phyloP scores from a whole-genome alignment of 2,888 invertebrate species.

The Agrenia bidenticulata region DNA sequence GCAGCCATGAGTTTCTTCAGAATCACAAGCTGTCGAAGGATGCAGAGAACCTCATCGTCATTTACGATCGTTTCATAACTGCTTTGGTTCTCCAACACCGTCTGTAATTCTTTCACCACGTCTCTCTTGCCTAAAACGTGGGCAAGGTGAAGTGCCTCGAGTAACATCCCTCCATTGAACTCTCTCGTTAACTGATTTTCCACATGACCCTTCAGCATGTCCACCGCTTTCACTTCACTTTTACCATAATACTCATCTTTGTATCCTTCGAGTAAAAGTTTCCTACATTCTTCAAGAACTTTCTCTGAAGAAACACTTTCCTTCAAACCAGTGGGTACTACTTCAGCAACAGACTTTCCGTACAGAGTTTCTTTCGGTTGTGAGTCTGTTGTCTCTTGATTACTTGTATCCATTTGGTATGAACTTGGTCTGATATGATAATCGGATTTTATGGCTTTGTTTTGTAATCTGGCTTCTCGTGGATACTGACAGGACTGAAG shows the following conservation, averaged over 20 bases:
- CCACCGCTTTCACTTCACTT: conserved; percentile 23
- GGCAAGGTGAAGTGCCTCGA: conserved; percentile 27
- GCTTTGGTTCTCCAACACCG: conserved; percentile 28
- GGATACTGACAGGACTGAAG: no score
- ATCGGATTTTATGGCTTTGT: no score
- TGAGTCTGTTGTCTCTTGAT: no score
- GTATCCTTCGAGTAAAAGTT: conserved; percentile 17
- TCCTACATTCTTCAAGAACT: conserved; percentile 10
- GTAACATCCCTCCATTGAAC: conserved; percentile 14
- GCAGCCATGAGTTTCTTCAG: conserved; percentile 33
- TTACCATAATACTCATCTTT: conserved; percentile 20
- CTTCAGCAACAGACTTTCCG: no score
- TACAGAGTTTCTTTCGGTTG: no score
- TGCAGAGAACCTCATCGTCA: conserved; percentile 25
- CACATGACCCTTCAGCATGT: conserved; percentile 23
- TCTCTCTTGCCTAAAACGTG: conserved; percentile 31
- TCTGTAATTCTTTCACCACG: conserved; percentile 31
- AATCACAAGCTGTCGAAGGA: conserved; percentile 36
- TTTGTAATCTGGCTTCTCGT: no score
- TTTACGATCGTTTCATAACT: conserved; percentile 15
- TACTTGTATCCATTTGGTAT: no score
- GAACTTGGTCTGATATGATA: no score
- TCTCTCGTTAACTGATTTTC: conserved; percentile 18
- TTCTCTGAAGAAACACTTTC: conserved; percentile 14
- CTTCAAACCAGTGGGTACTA: not conserved